phyloP scores from a whole-genome alignment of 2,113 vertebrate genomes.

The Psettodes erumei region DNA sequence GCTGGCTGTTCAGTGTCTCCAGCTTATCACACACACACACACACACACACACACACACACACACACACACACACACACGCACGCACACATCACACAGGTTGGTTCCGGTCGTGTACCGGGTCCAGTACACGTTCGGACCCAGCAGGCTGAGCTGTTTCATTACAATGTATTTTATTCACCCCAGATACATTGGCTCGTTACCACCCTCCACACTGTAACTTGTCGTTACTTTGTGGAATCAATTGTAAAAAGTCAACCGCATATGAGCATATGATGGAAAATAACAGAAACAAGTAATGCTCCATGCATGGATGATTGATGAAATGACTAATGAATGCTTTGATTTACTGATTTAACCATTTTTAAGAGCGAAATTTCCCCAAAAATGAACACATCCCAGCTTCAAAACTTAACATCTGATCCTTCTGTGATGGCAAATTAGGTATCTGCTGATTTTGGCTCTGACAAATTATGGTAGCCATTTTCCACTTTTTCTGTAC shows the following conservation, averaged over 20 bases:
- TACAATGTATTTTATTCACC: background rate
- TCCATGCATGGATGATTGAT: background rate
- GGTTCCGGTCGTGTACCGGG: too few relatives aligned
- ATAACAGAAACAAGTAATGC: background rate
- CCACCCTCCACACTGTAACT: constrained; percentile 5
- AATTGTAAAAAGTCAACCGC: background rate
- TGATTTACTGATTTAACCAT: too few relatives aligned
- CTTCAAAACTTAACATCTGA: background rate
- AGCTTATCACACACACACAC: background rate
- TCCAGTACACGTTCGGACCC: background rate
- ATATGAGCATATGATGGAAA: too few relatives aligned
- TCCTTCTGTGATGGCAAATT: background rate
- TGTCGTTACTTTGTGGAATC: constrained; percentile 17
- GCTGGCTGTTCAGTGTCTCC: background rate
- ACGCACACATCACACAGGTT: too few relatives aligned
- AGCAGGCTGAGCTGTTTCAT: background rate
- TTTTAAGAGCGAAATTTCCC: too few relatives aligned
- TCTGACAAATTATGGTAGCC: too few relatives aligned
- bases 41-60: too few relatives aligned
- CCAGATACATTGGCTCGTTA: constrained; percentile 2
- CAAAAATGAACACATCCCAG: background rate
- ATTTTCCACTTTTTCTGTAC: background rate
- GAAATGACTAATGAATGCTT: too few relatives aligned
- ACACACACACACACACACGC: too few relatives aligned
- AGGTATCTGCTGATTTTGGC: background rate